Evolutionary conservation across 2,888 invertebrate genomes (phyloP).

Genomic region (Noctua janthina): DNA sequence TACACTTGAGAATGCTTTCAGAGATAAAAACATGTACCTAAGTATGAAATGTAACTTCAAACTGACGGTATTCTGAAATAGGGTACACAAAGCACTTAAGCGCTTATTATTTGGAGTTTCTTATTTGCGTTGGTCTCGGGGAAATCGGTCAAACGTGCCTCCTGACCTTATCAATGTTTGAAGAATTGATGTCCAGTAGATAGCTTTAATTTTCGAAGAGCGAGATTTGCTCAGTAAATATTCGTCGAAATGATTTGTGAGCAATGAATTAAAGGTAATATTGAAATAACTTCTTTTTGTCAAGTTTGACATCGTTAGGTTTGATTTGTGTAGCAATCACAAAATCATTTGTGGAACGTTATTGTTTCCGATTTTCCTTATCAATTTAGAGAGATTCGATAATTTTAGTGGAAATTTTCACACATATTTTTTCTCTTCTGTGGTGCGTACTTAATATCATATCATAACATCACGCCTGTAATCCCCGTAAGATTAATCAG

Average conservation of each 20-base stretch:
- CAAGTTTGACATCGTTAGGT: neutral
- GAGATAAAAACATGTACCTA: conserved; percentile 26
- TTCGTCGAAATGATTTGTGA: conserved; percentile 6
- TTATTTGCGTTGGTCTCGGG: conserved; percentile 30
- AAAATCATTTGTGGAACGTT: neutral
- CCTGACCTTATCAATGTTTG: conserved; percentile 2
- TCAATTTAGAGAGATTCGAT: neutral
- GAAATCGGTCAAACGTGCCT: conserved; percentile 47
- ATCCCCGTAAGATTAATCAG: too few species aligned
- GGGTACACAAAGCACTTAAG: conserved; percentile 17
- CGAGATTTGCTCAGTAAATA: conserved; percentile 1
- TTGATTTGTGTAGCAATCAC: neutral
- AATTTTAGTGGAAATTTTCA: too few species aligned
- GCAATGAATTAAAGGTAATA: neutral
- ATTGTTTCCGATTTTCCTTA: neutral
- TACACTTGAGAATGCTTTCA: conserved; percentile 22
- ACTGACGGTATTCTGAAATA: conserved; percentile 18
- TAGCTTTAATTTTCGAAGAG: neutral
- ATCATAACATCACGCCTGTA: too few species aligned
- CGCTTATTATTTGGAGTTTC: conserved; percentile 7
- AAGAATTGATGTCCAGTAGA: neutral
- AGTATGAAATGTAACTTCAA: conserved; percentile 18
- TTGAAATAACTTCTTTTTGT: neutral
- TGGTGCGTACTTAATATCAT: too few species aligned
- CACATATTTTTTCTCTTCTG: neutral